These are phyloP conservation scores for Eurystomus gularis DNA, from an alignment of 2,113 vertebrate species.

Conservation along the genomic window DNA sequence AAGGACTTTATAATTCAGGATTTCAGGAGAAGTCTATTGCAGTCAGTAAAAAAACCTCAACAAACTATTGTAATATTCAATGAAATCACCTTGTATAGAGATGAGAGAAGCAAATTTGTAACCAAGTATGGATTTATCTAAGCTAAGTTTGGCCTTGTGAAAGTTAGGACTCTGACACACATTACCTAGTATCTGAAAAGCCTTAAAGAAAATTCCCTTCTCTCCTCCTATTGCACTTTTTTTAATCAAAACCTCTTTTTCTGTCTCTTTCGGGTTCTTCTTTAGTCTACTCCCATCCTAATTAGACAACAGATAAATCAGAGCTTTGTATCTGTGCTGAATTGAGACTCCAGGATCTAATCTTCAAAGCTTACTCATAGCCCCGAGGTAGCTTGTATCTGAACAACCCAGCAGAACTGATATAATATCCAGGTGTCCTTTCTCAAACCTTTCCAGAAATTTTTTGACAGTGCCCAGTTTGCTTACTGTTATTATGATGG, in stretches of 20 bases:
- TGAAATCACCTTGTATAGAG: neutral
- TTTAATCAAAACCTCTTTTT: neutral
- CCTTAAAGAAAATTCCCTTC: neutral
- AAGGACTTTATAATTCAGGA: neutral
- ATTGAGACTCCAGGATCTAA: neutral
- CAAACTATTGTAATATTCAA: neutral
- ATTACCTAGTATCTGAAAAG: neutral
- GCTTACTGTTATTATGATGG: neutral
- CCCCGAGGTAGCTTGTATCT: neutral
- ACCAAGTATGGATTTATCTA: neutral
- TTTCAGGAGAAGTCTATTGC: neutral
- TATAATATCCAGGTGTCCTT: neutral
- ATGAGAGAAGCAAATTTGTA: neutral
- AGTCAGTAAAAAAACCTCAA: neutral
- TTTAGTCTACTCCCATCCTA: neutral
- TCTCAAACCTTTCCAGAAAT: neutral
- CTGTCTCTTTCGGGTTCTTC: neutral
- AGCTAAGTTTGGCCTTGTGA: neutral
- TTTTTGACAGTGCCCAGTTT: neutral
- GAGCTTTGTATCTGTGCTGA: neutral
- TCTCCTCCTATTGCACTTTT: neutral
- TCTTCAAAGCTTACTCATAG: neutral
- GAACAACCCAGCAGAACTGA: neutral
- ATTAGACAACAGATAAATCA: neutral
- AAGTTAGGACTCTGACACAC: neutral